A percentile compares a stretch with the other conserved stretches of the same genome.
These are phyloP conservation scores for Gymnocephalus cernua DNA, from an alignment of 2,113 vertebrate species.

Conservation along the genomic window DNA sequence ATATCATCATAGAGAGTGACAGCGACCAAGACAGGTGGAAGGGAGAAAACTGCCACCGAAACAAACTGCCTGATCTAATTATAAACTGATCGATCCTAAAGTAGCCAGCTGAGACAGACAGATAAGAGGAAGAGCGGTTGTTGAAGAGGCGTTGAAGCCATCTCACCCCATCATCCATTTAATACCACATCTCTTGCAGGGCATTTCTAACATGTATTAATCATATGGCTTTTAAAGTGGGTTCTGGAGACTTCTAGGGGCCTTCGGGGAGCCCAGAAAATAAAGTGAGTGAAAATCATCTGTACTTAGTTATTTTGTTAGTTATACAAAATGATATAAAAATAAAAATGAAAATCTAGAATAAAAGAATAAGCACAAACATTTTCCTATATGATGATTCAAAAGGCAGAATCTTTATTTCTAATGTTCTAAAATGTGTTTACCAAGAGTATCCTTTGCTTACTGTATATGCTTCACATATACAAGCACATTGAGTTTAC, in stretches of 20 bases:
- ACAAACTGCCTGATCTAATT: slow-evolving; percentile 51
- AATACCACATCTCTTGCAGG: slow-evolving; percentile 25
- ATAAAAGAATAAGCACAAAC: neutral
- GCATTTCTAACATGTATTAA: neutral
- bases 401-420: neutral
- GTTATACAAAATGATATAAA: no score
- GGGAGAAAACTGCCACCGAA: slow-evolving; percentile 7
- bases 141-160: slow-evolving; percentile 20
- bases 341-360: neutral
- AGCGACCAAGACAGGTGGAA: neutral
- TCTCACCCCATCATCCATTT: slow-evolving; percentile 18
- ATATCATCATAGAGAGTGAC: neutral
- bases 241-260: neutral
- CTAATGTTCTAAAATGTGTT: neutral
- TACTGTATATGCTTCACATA: neutral
- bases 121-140: slow-evolving; percentile 15
- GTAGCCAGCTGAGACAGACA: slow-evolving; percentile 26
- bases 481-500: no score
- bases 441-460: neutral
- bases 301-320: neutral
- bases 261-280: neutral
- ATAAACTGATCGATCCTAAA: slow-evolving; percentile 45
- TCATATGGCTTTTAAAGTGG: slow-evolving; percentile 3
- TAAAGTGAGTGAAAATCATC: neutral
- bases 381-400: neutral